Base-by-base conservation (phyloP, 1,140 invertebrate genomes). In the Meloidogyne hapla region DNA sequence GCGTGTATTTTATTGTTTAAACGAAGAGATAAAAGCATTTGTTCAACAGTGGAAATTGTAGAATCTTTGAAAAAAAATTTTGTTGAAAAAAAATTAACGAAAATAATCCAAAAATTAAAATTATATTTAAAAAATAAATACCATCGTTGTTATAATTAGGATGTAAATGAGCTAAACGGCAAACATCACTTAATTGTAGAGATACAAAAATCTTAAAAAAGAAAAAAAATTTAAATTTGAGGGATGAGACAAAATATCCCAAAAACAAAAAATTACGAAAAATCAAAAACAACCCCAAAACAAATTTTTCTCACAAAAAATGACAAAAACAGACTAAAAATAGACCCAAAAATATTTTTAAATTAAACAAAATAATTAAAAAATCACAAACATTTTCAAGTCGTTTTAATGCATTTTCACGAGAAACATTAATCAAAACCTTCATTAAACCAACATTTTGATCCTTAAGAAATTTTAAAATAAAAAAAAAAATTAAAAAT, bases 361-460 rank as follows among this genome's bases (percentile, higher is more conserved):
- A 13, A 2, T n/a, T n/a, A 26, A 25, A 33, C 2, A 38, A 13
- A 21, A 77, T 64, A n/a, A 33, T 2, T 61, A 1, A 28, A n/a
- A 45, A 3, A 38, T 33, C 15, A 40, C 78, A 15, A 28, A 78
- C 77, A 64, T 78, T 73, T 38, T 64, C 76, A 56, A 78, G 77
- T 18, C 77, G 77, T 73, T 78, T 78, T 9, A 78, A 61, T 13
- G 78, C 42, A 28, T 80, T 78, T 42, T 78, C 78, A 23, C 63
- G 38, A 26, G 40, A 75, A 25, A 23, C 25, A 26, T 68, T 69
- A n/a, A 80, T 80, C 3, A 78, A 64, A 10, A 63, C 48, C 33
- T 80, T 78, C 67, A 78, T 73, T 1, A 78, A 67, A 8, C 77
- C 77, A 38, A 79, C 42, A 80, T 78, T 78, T 78, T 66, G 64